These are phyloP conservation scores for Notiomystis cincta DNA, from an alignment of 2,113 vertebrate species.

Conservation along the genomic window DNA sequence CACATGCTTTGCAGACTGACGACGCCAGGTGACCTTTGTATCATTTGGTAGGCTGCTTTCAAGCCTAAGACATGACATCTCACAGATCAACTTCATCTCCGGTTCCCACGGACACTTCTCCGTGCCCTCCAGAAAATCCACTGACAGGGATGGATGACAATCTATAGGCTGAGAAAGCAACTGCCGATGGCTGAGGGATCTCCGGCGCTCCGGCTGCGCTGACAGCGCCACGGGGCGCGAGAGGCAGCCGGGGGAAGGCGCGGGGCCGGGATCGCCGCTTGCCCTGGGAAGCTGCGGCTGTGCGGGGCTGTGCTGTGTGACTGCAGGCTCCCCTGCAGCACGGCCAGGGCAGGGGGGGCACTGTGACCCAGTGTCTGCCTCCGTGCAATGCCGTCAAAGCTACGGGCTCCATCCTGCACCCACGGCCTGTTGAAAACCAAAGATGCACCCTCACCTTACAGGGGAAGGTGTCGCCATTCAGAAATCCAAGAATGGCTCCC, in stretches of 20 bases:
- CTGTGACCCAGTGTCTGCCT: background rate
- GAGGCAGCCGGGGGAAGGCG: fast-evolving
- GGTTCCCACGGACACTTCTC: background rate
- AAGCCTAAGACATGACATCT: background rate
- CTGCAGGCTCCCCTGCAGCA: background rate
- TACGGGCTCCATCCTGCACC: background rate
- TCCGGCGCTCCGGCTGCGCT: background rate
- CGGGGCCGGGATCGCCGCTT: fast-evolving
- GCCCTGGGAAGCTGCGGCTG: background rate
- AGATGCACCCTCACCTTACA: background rate
- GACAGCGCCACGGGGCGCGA: fast-evolving
- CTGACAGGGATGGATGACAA: background rate
- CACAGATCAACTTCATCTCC: background rate
- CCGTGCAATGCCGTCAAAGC: background rate
- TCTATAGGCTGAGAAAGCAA: background rate
- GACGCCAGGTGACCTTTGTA: background rate
- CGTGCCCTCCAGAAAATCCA: background rate
- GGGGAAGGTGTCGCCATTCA: background rate
- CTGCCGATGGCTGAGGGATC: background rate
- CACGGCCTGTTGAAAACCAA: background rate
- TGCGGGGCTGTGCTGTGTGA: fast-evolving
- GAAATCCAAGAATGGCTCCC: background rate
- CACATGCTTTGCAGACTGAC: background rate
- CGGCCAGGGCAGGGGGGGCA: fast-evolving
- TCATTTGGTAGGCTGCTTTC: background rate